Evolutionary conservation across 2,797 vertebrate genomes (phyloP).

Genomic region (Anguilla pacifica): DNA sequence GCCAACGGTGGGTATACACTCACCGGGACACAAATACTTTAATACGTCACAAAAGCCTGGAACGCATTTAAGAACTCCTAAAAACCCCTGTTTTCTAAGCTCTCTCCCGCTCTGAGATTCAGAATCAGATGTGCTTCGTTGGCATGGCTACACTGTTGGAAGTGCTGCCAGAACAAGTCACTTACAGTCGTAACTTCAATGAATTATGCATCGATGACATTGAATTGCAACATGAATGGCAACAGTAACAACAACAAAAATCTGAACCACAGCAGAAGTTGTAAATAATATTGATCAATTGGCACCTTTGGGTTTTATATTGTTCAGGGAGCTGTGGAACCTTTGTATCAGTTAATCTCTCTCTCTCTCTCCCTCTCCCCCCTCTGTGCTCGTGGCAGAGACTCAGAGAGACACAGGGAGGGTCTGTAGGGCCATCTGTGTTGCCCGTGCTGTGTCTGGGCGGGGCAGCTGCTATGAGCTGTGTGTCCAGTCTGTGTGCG

Average conservation of each 20-base stretch:
- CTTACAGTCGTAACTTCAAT: not conserved
- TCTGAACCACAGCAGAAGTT: not conserved
- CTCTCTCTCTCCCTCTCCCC: not conserved
- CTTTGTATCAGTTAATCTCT: not conserved
- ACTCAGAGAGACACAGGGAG: not conserved
- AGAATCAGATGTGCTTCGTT: not conserved
- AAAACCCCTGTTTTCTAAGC: not conserved
- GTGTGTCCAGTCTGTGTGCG: not conserved
- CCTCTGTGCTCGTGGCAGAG: not conserved
- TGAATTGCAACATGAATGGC: not conserved
- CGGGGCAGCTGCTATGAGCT: not conserved
- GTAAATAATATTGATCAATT: not conserved
- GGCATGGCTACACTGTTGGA: not conserved
- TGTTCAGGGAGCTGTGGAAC: not conserved
- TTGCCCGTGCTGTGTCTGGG: not conserved
- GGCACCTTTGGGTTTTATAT: not conserved
- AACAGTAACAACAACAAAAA: not conserved
- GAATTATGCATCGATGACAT: not conserved
- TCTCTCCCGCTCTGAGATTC: not conserved
- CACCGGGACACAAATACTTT: not conserved
- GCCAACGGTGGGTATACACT: not conserved
- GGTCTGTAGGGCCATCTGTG: not conserved
- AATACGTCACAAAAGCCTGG: not conserved
- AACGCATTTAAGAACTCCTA: not conserved
- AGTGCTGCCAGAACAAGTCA: not conserved